Evolutionary conservation across 2,888 invertebrate species (phyloP), one percentile per base, ranked within the genome.

Genomic region (Monochamus alternatus): DNA sequence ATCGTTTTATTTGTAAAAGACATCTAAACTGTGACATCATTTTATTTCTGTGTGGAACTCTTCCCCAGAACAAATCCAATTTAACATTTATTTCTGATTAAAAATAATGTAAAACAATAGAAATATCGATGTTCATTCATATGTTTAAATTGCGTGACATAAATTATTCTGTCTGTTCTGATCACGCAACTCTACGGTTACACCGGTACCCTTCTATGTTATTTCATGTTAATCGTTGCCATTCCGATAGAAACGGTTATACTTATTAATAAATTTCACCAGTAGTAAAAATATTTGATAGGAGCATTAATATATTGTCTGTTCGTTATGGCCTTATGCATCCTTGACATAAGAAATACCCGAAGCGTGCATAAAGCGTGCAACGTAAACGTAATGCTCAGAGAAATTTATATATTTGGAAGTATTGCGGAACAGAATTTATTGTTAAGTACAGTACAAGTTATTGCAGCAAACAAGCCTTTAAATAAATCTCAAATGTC

Each of bases 111-210:
- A 44, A 58, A 69, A 55, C 14, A 68, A 38, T 58, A 47, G 32
- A 69, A 44, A 52, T 55, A 67, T 69, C 59, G 69, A 69, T 47
- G 55, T 69, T 69, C 69, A 69, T 69, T 60, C 55, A 69, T 69
- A 60, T 59, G n/a, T 69, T 59, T 22, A n/a, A 47, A 59, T 69
- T 59, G 69, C 69, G 59, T 69, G 69, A 69, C 44, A 44, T 44
- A 64, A 64, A 38, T 55, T n/a, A 55, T 64, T 64, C n/a, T 64
- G 59, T 44, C 55, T 58, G 12, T 47, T 59, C 58, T 30, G 30
- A 14, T 44, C 69, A 69, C 69, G 69, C 69, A 69, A 69, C 38
- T 31, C 31, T 59, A 44, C 43, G 30, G 55, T 43, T 67, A 55
- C 31, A 67, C 38, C 55, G 67, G 67, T 67, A 67, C 67, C 66